Percentiles rank a stretch among this genome's conserved stretches.
phyloP scores from a whole-genome alignment of 2,888 invertebrate species.

The Pemphredon lugubris region DNA sequence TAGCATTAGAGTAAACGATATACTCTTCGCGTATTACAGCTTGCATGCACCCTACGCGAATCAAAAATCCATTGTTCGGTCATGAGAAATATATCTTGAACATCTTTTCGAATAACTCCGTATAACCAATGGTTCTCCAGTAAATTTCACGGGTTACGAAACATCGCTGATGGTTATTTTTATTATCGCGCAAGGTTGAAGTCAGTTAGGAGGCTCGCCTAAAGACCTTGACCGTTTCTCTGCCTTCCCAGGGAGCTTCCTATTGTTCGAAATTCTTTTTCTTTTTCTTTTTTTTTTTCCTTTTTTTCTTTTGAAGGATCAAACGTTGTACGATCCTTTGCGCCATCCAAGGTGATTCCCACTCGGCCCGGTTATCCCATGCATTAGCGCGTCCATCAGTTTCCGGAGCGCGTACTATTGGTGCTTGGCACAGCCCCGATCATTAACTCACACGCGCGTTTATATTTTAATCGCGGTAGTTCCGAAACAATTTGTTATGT shows the following conservation, averaged over 20 bases:
- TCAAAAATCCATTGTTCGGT: too few relatives aligned
- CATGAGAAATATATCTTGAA: too few relatives aligned
- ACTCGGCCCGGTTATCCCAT: slow-evolving; percentile 13
- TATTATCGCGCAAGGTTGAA: slow-evolving; percentile 44
- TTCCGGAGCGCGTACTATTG: slow-evolving; percentile 63
- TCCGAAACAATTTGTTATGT: slow-evolving; percentile 81
- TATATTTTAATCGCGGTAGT: slow-evolving; percentile 80
- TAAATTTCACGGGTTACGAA: slow-evolving; percentile 25
- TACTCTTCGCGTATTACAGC: too few relatives aligned
- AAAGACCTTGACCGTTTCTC: slow-evolving; percentile 38
- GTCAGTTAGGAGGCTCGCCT: slow-evolving; percentile 3
- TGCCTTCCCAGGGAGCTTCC: neutral
- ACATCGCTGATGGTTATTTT: slow-evolving; percentile 35
- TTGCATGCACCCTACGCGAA: too few relatives aligned
- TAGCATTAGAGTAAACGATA: too few relatives aligned
- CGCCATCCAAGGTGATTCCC: slow-evolving; percentile 37
- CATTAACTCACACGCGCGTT: slow-evolving; percentile 74
- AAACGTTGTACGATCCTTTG: neutral
- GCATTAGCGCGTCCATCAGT: slow-evolving; percentile 55
- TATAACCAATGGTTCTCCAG: too few relatives aligned
- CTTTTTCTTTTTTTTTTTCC: too few relatives aligned
- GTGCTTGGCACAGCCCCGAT: slow-evolving; percentile 80
- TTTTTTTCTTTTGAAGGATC: neutral
- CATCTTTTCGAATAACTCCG: too few relatives aligned
- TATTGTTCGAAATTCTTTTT: slow-evolving; percentile 18